A percentile compares a stretch with the other conserved stretches of the same genome.
Conservation (phyloP, 1,140 invertebrate species). For the Philotrypesis tridentata region DNA sequence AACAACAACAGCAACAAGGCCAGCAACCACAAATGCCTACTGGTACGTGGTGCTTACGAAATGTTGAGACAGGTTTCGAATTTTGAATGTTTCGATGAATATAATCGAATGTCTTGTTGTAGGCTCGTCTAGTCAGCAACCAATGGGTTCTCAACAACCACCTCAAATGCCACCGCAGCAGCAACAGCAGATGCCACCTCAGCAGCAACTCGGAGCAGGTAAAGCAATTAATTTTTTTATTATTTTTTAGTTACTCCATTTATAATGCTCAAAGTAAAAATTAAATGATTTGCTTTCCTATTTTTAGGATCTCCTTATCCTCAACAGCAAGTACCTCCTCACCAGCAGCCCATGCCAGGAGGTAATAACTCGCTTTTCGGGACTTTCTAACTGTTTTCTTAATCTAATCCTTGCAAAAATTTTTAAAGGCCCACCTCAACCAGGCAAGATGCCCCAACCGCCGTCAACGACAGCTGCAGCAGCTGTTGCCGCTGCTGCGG, state of each 20-base stretch:
- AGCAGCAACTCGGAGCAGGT: constrained; percentile 47
- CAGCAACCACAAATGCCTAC: constrained; percentile 48
- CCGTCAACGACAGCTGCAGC: constrained; percentile 53
- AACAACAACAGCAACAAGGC: constrained; percentile 54
- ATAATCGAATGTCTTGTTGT: neutral
- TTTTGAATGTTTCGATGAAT: too few relatives aligned
- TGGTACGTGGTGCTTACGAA: neutral
- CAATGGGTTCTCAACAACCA: constrained; percentile 37
- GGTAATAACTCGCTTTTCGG: constrained; percentile 14
- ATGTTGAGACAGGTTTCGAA: too few relatives aligned
- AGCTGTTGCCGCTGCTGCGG: constrained; percentile 52
- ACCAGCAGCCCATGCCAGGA: constrained; percentile 44
- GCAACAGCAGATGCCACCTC: constrained; percentile 49
- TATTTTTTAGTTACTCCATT: neutral
- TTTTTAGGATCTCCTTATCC: constrained; percentile 45
- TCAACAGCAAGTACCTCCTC: constrained; percentile 49
- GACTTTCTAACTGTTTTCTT: neutral
- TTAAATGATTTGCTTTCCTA: neutral
- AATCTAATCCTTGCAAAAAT: neutral
- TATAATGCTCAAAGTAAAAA: neutral
- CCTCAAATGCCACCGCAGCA: constrained; percentile 45
- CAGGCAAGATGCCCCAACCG: constrained; percentile 51
- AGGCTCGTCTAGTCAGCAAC: constrained; percentile 31
- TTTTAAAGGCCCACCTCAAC: constrained; percentile 42
- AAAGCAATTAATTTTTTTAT: neutral